phyloP scores from a whole-genome alignment of 1,140 invertebrate species.

The Lepidurus couesii region DNA sequence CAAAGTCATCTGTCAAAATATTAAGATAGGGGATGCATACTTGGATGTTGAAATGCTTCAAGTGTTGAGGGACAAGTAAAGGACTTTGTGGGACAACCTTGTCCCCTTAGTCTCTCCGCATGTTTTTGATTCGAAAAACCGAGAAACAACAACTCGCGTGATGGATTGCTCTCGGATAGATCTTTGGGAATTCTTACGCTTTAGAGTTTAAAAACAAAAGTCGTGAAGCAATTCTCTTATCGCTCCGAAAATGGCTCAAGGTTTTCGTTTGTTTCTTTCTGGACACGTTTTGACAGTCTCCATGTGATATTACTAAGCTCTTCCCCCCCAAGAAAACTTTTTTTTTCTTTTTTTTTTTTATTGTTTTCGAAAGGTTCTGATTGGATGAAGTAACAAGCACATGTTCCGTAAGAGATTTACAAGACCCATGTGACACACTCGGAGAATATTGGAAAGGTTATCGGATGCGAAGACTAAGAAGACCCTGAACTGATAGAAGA shows the following conservation, averaged over 20 bases:
- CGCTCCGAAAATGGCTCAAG: neutral
- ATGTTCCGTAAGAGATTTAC: neutral
- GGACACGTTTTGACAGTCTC: neutral
- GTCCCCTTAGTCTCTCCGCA: neutral
- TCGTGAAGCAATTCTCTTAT: neutral
- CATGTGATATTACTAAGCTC: too few relatives aligned
- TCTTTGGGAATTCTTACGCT: neutral
- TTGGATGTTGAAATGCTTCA: constrained; percentile 2
- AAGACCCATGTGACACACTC: neutral
- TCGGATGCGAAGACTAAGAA: neutral
- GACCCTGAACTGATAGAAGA: neutral
- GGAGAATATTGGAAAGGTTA: neutral
- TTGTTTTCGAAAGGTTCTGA: neutral
- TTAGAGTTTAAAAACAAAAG: neutral
- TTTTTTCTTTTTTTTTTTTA: neutral
- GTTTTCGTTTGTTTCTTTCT: neutral
- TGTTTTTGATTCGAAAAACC: neutral
- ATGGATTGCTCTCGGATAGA: neutral
- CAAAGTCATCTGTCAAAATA: neutral
- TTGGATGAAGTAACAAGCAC: neutral
- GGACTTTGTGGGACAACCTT: neutral
- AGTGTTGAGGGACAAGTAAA: constrained; percentile 3
- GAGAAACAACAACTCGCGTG: neutral
- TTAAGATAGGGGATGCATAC: neutral
- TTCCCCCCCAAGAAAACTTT: too few relatives aligned